Evolutionary conservation across 2,113 vertebrate genomes (phyloP).

Genomic region (Tetrax tetrax): DNA sequence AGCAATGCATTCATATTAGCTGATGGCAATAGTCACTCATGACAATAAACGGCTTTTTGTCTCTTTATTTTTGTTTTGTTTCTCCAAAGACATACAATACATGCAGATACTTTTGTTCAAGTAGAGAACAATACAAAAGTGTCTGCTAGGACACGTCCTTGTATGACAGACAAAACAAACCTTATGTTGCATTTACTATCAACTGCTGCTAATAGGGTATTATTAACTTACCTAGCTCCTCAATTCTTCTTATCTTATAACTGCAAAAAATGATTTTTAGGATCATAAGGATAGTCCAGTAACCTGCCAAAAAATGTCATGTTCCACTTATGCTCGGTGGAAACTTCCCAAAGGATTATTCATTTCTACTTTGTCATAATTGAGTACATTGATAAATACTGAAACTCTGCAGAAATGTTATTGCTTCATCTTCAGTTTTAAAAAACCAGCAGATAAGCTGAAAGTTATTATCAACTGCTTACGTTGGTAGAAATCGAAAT

Average conservation of each 20-base stretch:
- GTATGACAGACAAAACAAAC: slow-evolving; percentile 84
- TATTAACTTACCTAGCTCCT: slow-evolving; percentile 80
- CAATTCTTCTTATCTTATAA: slow-evolving; percentile 76
- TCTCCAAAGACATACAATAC: slow-evolving; percentile 73
- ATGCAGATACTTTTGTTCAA: slow-evolving; percentile 74
- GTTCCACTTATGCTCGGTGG: slow-evolving; percentile 54
- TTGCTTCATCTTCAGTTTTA: slow-evolving; percentile 5
- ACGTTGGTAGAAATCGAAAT: slow-evolving; percentile 40
- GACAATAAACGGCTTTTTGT: slow-evolving; percentile 73
- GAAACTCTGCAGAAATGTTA: slow-evolving; percentile 37
- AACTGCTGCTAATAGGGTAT: slow-evolving; percentile 82
- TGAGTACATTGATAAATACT: slow-evolving; percentile 45
- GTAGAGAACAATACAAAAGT: slow-evolving; percentile 66
- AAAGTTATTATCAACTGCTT: slow-evolving; percentile 40
- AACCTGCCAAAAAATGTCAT: slow-evolving; percentile 63
- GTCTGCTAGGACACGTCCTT: slow-evolving; percentile 76
- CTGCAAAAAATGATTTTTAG: slow-evolving; percentile 69
- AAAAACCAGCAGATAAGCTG: slow-evolving; percentile 19
- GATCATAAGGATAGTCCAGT: slow-evolving; percentile 73
- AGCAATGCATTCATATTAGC: slow-evolving; percentile 84
- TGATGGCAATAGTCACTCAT: slow-evolving; percentile 75
- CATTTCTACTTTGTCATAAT: slow-evolving; percentile 37
- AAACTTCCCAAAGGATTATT: slow-evolving; percentile 16
- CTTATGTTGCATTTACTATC: slow-evolving; percentile 85
- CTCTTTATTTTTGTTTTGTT: slow-evolving; percentile 75